Base-by-base conservation (phyloP, 2,888 invertebrate species). In the Abscondita cerata region DNA sequence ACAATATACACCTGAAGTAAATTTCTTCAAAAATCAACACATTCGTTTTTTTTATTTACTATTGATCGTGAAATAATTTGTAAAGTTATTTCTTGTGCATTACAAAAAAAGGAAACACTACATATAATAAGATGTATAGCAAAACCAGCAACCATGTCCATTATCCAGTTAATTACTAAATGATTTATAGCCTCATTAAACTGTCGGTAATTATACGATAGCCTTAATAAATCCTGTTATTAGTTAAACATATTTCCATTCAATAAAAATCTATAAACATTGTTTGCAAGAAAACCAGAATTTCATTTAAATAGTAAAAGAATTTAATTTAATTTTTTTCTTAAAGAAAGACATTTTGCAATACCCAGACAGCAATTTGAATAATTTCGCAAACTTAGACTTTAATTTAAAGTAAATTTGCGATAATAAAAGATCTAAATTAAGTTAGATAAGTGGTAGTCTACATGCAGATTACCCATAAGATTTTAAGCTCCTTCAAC, bases 401-500 rank as follows among this genome's bases (percentile, higher is more conserved):
- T 59, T 59, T 59, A 59, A 59, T 59, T 52, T 38, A 31, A 48
- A 38, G 16, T 33, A 47, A 59, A 59, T 59, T 59, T 46, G 59
- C 40, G 47, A 59, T 41, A 52, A 25, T 52, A 48, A 47, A 31
- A 19, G 52, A 50, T 6, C 16, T 33, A 44, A 59, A 59, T 59
- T 47, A 51, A 36, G 18, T 15, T 44, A 47, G 55, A 59, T 59
- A 53, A 61, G 55, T 25, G 20, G 61, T 36, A 44, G 41, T 61
- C 55, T 61, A 55, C 44, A 61, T 61, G 61, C 52, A 61, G 55
- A 61, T 61, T 56, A 55, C 38, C 51, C 25, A 61, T 55, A 51
- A 46, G 48, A 19, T 11, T 40, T 40, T 40, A 40, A 12, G 40
- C 12, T 13, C 5, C 15, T 40, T 12, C 18, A 18, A 18, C 18